Conservation (phyloP, 2,113 vertebrate species). For the Podiceps cristatus region DNA sequence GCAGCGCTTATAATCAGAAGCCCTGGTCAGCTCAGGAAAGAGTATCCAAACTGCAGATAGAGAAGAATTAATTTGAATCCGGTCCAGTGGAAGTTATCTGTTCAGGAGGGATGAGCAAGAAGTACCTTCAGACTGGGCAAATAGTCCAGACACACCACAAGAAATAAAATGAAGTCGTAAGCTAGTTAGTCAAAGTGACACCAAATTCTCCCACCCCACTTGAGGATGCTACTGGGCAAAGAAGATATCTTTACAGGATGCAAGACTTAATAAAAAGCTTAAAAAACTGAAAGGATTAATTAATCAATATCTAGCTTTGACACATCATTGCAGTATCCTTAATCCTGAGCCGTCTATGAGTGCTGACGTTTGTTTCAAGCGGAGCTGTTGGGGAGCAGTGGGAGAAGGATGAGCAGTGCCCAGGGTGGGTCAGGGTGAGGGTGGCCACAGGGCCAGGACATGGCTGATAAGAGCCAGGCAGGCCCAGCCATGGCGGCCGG, state of each 20-base stretch:
- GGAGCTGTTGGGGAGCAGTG: not conserved
- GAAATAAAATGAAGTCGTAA: not conserved
- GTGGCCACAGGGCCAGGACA: not conserved
- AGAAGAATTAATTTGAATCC: not conserved
- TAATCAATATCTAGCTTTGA: not conserved
- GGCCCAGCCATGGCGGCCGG: fast-evolving
- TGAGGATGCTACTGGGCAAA: not conserved
- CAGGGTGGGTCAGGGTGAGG: fast-evolving
- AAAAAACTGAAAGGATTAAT: not conserved
- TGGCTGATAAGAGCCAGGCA: not conserved
- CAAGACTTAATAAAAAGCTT: not conserved
- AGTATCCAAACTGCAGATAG: not conserved
- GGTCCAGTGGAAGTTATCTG: not conserved
- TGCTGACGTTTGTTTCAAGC: fast-evolving
- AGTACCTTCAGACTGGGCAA: not conserved
- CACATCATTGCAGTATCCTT: not conserved
- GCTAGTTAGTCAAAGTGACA: not conserved
- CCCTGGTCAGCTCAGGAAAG: not conserved
- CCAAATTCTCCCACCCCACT: not conserved
- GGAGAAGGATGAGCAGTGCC: fast-evolving
- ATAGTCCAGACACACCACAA: not conserved
- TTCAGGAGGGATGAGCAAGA: not conserved
- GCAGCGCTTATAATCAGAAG: not conserved
- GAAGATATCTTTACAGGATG: not conserved
- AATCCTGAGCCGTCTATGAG: not conserved